Evolutionary conservation across 2,797 vertebrate species (phyloP).

Genomic region (Arvicola amphibius): DNA sequence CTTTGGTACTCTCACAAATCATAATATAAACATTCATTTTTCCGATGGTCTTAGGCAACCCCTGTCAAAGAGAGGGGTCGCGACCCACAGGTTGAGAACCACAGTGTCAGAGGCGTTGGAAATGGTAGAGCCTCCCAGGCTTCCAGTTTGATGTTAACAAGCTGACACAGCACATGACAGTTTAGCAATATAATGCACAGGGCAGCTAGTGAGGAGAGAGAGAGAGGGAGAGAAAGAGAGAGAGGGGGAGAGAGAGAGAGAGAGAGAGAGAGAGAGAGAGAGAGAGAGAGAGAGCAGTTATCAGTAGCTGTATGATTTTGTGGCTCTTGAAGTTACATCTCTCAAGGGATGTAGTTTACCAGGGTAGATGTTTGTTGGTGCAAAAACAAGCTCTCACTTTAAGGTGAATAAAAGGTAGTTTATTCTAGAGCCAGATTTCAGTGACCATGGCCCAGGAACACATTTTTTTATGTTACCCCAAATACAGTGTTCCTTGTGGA

Average conservation of each 20-base stretch:
- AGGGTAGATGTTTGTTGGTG: not conserved
- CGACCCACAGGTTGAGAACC: not conserved
- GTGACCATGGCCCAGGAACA: not conserved
- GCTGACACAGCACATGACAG: not conserved
- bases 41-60: not conserved
- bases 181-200: not conserved
- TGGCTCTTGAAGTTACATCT: not conserved
- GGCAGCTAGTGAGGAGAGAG: too few species aligned
- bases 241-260: not conserved
- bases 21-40: not conserved
- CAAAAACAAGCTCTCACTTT: not conserved
- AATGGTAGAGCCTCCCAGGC: not conserved
- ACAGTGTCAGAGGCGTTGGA: not conserved
- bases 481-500: not conserved
- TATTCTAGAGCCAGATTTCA: not conserved
- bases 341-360: not conserved
- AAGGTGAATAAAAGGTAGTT: not conserved
- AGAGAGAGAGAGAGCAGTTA: not conserved
- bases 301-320: not conserved
- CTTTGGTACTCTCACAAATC: not conserved
- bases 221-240: too few species aligned
- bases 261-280: too few species aligned
- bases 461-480: not conserved
- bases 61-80: not conserved
- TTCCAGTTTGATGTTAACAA: not conserved